Conservation (phyloP, 2,113 vertebrate species). For the Erythrolamprus reginae region DNA sequence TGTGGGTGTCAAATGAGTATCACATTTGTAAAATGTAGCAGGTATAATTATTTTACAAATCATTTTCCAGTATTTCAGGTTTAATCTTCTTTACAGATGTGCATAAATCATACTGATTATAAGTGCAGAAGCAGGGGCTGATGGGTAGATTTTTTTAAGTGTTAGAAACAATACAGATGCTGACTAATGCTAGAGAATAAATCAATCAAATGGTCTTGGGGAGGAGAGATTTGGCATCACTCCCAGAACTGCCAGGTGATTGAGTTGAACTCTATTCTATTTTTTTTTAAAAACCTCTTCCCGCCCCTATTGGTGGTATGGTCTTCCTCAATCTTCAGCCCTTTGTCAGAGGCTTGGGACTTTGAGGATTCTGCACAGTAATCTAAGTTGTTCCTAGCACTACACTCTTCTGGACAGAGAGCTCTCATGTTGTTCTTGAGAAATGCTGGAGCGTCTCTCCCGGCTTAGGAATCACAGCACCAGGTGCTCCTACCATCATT, state of each 20-base stretch:
- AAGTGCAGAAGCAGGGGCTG: conserved; percentile 47
- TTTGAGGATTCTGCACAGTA: not conserved
- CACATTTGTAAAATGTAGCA: conserved; percentile 4
- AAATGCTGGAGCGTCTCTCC: not conserved
- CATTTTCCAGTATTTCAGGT: not conserved
- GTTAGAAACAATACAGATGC: not conserved
- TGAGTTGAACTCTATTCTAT: not conserved
- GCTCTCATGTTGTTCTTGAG: not conserved
- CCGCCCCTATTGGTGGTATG: not conserved
- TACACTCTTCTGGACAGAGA: not conserved
- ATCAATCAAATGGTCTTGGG: conserved; percentile 9
- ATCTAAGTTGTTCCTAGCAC: not conserved
- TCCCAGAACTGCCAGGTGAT: not conserved
- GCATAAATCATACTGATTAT: conserved; percentile 39
- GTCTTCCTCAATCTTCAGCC: not conserved
- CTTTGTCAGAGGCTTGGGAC: not conserved
- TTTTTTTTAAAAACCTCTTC: not conserved
- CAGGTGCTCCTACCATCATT: not conserved
- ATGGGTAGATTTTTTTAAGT: conserved; percentile 21
- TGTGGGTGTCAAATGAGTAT: conserved; percentile 6
- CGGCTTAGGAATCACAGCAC: not conserved
- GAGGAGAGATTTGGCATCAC: not conserved
- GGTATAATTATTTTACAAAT: not conserved
- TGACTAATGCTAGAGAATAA: conserved; percentile 4
- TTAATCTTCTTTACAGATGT: conserved; percentile 54